These are phyloP conservation scores for Antheraea mylitta DNA, from an alignment of 1,140 invertebrate genomes.

Conservation along the genomic window DNA sequence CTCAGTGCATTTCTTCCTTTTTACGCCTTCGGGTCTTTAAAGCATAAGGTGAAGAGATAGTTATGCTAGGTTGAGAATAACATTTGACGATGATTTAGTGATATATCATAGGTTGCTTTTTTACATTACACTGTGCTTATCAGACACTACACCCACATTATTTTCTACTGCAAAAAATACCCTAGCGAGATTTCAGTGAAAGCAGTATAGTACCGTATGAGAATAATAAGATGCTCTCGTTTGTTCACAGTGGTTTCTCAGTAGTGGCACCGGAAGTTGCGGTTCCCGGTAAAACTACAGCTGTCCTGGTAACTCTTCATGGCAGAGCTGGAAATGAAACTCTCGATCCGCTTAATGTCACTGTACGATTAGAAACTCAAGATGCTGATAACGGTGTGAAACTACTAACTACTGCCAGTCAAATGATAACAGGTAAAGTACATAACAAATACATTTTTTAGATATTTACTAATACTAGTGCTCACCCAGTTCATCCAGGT, in stretches of 20 bases:
- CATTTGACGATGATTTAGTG: too few species aligned
- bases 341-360: constrained; percentile 78
- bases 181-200: too few species aligned
- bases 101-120: too few species aligned
- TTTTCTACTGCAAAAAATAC: too few species aligned
- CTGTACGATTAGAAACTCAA: constrained; percentile 75
- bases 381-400: constrained; percentile 68
- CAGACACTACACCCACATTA: too few species aligned
- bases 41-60: too few species aligned
- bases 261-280: constrained; percentile 81
- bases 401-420: constrained; percentile 65
- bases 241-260: constrained; percentile 79
- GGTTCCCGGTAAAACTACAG: constrained; percentile 81
- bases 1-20: too few species aligned
- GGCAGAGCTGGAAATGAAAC: constrained; percentile 67
- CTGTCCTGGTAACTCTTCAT: constrained; percentile 81
- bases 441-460: not conserved
- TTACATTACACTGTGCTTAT: too few species aligned
- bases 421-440: constrained; percentile 70
- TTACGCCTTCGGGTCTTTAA: too few species aligned
- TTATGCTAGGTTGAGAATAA: too few species aligned
- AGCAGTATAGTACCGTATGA: too few species aligned
- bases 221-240: constrained; percentile 15
- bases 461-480: not conserved
- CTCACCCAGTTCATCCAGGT: too few species aligned